Evolutionary conservation across 2,888 invertebrate species (phyloP).

Genomic region (Arrhopalites spinosus): DNA sequence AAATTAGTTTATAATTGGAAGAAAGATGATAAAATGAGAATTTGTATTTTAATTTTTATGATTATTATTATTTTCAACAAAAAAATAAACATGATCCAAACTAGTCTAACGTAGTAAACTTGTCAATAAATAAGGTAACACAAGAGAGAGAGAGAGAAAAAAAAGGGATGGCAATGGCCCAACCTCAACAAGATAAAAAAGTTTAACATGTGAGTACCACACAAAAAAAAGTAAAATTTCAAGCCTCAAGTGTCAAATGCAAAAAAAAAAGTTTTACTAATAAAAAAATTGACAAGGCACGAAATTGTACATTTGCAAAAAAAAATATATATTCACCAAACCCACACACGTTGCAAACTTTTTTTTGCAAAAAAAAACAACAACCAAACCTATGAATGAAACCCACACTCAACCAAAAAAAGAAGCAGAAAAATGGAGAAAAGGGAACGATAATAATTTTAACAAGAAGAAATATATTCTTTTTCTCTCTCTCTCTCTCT

Average conservation of each 20-base stretch:
- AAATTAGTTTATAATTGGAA: too few species aligned
- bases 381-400: conserved; percentile 3
- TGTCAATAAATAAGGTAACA: background rate
- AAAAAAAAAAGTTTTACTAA: conserved; percentile 1
- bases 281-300: conserved; percentile 3
- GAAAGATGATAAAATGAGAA: too few species aligned
- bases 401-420: background rate
- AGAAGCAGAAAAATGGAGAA: background rate
- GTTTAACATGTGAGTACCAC: too few species aligned
- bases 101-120: background rate
- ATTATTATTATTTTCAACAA: too few species aligned
- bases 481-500: too few species aligned
- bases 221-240: too few species aligned
- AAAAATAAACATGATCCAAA: too few species aligned
- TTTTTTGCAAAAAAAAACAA: background rate
- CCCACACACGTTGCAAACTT: conserved; percentile 1
- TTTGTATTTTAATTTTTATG: too few species aligned
- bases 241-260: conserved; percentile 1
- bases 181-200: background rate
- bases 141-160: background rate
- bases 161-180: conserved; percentile 4
- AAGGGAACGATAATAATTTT: background rate
- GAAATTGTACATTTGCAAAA: background rate
- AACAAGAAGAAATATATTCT: too few species aligned
- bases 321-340: background rate